These are phyloP conservation scores for Coenonympha glycerion DNA, from an alignment of 2,888 invertebrate genomes.

Conservation along the genomic window DNA sequence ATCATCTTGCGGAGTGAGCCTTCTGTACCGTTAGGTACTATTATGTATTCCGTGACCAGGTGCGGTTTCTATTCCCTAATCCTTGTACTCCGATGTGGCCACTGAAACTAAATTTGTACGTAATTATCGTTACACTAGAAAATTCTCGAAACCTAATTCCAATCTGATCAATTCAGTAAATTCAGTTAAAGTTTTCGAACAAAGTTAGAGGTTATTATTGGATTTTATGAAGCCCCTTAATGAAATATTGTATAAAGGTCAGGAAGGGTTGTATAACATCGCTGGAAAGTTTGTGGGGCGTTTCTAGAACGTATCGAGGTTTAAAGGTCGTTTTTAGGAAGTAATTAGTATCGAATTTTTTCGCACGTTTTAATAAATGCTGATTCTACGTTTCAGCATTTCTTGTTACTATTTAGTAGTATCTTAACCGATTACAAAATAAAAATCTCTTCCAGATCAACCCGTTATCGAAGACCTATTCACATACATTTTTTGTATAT, in stretches of 20 bases:
- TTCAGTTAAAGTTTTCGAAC: background rate
- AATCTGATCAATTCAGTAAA: background rate
- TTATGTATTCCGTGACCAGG: no score
- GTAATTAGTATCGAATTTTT: no score
- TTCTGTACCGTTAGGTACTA: no score
- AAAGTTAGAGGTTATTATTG: background rate
- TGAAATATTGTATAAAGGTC: background rate
- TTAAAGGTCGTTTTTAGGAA: no score
- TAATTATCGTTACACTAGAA: background rate
- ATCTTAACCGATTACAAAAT: conserved; percentile 1
- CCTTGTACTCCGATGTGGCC: no score
- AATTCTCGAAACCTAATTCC: background rate
- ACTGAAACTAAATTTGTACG: no score
- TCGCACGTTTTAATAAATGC: conserved; percentile 22
- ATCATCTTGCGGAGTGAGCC: no score
- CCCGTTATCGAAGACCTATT: no score
- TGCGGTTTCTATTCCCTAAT: no score
- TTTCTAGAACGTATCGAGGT: conserved; percentile 17
- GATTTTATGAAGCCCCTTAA: background rate
- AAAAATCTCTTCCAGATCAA: no score
- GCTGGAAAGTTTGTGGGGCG: conserved; percentile 16
- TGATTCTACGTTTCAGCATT: conserved; percentile 12
- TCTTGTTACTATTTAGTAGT: conserved; percentile 6
- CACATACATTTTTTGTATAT: no score
- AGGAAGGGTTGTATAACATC: conserved; percentile 2